Evolutionary conservation across 2,888 invertebrate genomes (phyloP), one percentile per base, ranked within the genome.

Genomic region (Eupithecia inturbata): DNA sequence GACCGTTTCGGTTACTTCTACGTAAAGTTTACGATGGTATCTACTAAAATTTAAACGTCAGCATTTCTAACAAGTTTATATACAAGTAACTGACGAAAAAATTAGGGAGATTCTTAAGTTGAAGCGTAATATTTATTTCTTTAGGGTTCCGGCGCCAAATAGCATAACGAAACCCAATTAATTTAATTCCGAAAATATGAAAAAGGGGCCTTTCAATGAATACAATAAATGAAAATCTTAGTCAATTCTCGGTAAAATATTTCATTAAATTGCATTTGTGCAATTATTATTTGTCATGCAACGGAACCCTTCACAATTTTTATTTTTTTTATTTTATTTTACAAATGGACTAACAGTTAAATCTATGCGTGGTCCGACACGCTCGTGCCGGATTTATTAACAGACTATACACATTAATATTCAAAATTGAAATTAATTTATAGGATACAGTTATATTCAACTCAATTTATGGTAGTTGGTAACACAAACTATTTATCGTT

Each of bases 1-100:
- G 75, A 68, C 67, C 72, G 53, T 36, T 75, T 67, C 31, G 45
- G 22, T 22, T 49, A 31, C 57, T 73, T 60, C 45, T 68, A 64
- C 26, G 19, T 31, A 60, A 14, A 60, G 60, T 28, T 60, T 60
- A 28, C 60, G 60, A 12, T 16, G 3, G 14, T 6, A 26, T 26
- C 12, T 60, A 26, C 22, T 28, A 60, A 1, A 60, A 0, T 22
- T 45, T n/a, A n/a, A n/a, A 53, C 10, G n/a, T 53, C 22, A 57
- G 12, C 26, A 26, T 26, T n/a, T 53, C 14, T 57, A 53, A 53
- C 10, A 53, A 53, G n/a, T n/a, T n/a, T n/a, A 10, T 10, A 22
- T 19, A 53, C 22, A 31, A 19, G 62, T 31, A 31, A 62, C 1
- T 22, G n/a, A 9, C 10, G 49, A 22, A 31, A 19, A 31, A 62